Evolutionary conservation across 53 echinoderm and acorn worm genomes (phyloP).

Genomic region (Arbacia lixula): DNA sequence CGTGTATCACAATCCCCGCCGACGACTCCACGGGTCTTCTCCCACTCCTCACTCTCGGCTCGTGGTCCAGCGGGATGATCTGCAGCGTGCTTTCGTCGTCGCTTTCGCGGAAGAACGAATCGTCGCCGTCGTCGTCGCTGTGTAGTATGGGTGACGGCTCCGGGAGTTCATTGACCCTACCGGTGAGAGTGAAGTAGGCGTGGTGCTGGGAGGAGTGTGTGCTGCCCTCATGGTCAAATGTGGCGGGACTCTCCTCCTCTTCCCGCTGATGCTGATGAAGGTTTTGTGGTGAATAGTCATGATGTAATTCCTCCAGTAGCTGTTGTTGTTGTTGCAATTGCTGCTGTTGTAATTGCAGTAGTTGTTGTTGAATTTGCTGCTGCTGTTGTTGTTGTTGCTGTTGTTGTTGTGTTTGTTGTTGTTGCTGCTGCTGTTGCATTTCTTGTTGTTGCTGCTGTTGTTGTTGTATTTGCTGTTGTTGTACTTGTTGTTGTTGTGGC

Average conservation of each 20-base stretch:
- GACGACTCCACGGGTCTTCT: neutral
- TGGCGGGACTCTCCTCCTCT: too few species aligned
- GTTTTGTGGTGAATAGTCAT: too few species aligned
- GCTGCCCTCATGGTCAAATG: neutral
- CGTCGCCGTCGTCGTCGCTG: neutral
- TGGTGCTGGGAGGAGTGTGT: too few species aligned
- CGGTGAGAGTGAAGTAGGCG: slow-evolving; percentile 40
- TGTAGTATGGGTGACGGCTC: slow-evolving; percentile 36
- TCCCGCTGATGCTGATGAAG: neutral
- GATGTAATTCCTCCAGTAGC: too few species aligned
- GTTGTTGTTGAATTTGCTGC: neutral
- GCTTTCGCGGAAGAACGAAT: slow-evolving; percentile 5
- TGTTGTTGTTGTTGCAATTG: slow-evolving; percentile 7
- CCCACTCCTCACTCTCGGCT: slow-evolving; percentile 29
- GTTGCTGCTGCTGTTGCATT: neutral
- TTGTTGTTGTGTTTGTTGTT: too few species aligned
- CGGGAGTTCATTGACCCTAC: neutral
- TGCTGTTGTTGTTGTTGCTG: slow-evolving; percentile 11
- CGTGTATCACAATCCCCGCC: slow-evolving; percentile 15
- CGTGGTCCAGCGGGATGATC: slow-evolving; percentile 34
- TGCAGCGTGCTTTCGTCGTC: slow-evolving; percentile 41
- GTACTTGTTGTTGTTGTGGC: neutral
- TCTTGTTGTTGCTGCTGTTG: slow-evolving; percentile 18
- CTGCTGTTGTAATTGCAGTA: neutral
- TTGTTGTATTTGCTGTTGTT: slow-evolving; percentile 3